Base-by-base conservation (phyloP, 2,113 vertebrate species). In the Poeciliopsis retropinna region DNA sequence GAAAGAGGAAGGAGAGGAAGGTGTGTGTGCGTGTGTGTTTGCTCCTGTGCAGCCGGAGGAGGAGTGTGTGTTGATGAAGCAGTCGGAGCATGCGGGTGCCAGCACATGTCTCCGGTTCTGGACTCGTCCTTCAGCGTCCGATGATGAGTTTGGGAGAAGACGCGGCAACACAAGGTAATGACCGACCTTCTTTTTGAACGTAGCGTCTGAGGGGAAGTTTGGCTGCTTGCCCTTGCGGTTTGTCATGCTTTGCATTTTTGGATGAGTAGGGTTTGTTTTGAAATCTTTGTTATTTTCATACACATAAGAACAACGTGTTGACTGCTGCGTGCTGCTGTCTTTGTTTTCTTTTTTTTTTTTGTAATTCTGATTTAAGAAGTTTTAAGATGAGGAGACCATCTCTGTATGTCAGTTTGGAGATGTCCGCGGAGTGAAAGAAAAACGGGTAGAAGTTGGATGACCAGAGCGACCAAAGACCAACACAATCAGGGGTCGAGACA, bases 131-230 rank as follows among this genome's bases (percentile, higher is more conserved):
- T 68, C 28, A 14, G 3, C 70, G 57, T 66, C 4, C 12, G 27
- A 60, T 32, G 74, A 63, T 39, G 27, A 60, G 68, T 47, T 44
- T 62, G 14, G 19, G 41, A 70, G 28, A 74, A 39, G 44, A 64
- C 27, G 28, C 11, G n/a, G 17, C 32, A 66, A 39, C 0, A 70
- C 44, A 27, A 89, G 88, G 91, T 92, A 91, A 85, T 37, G 13
- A 10, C 25, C 29, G 3, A 13, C 0, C 0, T 71, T 60, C 27
- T 39, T 1, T 61, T 64, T 5, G 30, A 4, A 63, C 3, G n/a
- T 29, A 9, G 19, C 31, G 5, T 81, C 57, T 68, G 19, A 1
- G n/a, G 60, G 13, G 28, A 27, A 2, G 30, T 76, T 14, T 39
- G 2, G 25, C 47, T 29, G 64, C 27, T 51, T n/a, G 31, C 14